Base-by-base conservation (phyloP, 2,113 vertebrate species). In the Atlantisia rogersi region DNA sequence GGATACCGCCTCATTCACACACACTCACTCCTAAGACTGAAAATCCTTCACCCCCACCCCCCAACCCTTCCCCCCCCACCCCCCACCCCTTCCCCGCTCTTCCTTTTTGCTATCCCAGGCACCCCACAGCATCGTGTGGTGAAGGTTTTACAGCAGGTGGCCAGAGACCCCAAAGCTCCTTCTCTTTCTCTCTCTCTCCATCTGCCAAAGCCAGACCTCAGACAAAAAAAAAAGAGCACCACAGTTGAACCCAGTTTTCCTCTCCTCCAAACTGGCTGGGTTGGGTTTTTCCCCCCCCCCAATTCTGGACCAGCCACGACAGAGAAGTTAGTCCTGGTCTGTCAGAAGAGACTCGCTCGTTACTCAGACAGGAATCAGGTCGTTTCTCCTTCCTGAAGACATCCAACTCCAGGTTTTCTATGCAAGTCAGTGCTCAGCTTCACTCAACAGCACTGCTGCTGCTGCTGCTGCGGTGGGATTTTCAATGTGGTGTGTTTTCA, bases 401-500 rank as follows among this genome's bases (percentile, higher is more conserved):
- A 95, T 96, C 96, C 88, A 86, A 95, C 39, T 91, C 86, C 93
- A 84, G 96, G 96, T 95, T 95, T 56, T 11, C 96, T 94, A 95
- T 17, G 78, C 96, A 94, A 90, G 92, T 95, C 97, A 94, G 97
- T 96, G 96, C 97, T 97, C 93, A 91, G 97, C 98, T 97, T 97
- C 91, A 89, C 97, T 46, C 94, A 77, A 94, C 97, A 97, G 98
- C 96, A 87, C 96, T 93, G 97, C 96, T 95, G 97, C 97, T 95
- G 42, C 46, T 48, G 96, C 94, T 92, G 98, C 98, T 97, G 98
- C 94, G 98, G 98, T 98, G 98, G 98, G 98, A 97, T 98, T 98
- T 97, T 98, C 98, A 98, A 98, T 98, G 98, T 98, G 99, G 98
- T 99, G 98, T 98, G 99, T 98, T 98, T 98, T 98, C 98, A 99